Conservation (phyloP, 2,888 invertebrate species). For the Tetragonisca angustula region DNA sequence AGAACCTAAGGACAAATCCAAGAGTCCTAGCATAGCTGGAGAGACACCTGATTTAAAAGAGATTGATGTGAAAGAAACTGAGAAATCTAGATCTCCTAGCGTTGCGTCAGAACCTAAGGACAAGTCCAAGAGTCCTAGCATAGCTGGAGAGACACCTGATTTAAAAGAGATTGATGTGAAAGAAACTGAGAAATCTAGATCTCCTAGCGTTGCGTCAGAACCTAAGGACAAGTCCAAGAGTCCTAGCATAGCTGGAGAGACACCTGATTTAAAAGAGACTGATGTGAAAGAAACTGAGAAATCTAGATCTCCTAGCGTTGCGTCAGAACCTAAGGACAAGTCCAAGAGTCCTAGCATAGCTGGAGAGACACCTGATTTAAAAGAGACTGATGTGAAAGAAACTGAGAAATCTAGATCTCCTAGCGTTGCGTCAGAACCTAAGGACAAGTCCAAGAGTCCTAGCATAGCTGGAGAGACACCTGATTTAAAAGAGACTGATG, state of each 20-base stretch:
- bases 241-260: neutral
- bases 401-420: conserved; percentile 52
- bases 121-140: conserved; percentile 55
- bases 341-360: conserved; percentile 55
- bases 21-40: conserved; percentile 19
- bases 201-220: neutral
- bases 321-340: conserved; percentile 19
- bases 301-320: conserved; percentile 48
- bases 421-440: conserved; percentile 5
- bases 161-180: conserved; percentile 11
- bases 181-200: conserved; percentile 21
- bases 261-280: neutral
- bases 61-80: neutral
- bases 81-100: conserved; percentile 35
- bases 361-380: conserved; percentile 45
- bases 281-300: conserved; percentile 12
- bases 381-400: conserved; percentile 17
- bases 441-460: conserved; percentile 1
- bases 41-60: conserved; percentile 1
- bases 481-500: neutral
- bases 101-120: neutral
- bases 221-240: conserved; percentile 6
- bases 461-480: neutral
- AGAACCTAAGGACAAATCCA: neutral
- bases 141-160: conserved; percentile 41